phyloP scores from a whole-genome alignment of 2,888 invertebrate genomes.

The Crematogaster levior region DNA sequence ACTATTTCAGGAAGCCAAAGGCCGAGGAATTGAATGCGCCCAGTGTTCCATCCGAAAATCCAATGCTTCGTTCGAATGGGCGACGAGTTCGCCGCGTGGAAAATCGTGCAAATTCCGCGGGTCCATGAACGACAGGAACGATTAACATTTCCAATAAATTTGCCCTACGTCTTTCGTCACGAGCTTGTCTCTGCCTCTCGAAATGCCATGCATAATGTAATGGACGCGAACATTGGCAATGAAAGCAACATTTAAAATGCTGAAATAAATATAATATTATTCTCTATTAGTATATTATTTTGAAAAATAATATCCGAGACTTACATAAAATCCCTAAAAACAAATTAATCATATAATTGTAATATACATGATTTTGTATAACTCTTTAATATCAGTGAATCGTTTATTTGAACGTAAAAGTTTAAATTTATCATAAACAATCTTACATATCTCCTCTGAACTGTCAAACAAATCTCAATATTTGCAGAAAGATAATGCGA shows the following conservation, averaged over 20 bases:
- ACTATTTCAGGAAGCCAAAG: conserved; percentile 74
- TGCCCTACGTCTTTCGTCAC: background rate
- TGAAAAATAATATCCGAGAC: background rate
- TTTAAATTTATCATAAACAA: background rate
- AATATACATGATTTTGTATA: background rate
- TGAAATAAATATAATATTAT: background rate
- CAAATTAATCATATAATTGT: background rate
- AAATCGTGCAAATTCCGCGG: conserved; percentile 64
- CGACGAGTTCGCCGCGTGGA: conserved; percentile 61
- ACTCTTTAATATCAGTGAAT: background rate
- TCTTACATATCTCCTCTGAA: background rate
- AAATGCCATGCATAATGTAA: conserved; percentile 7
- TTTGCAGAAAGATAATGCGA: background rate
- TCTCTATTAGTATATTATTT: background rate
- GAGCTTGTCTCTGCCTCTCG: background rate
- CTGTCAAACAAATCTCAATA: background rate
- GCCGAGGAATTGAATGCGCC: conserved; percentile 51
- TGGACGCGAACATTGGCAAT: background rate
- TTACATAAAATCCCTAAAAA: background rate
- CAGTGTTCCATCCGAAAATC: conserved; percentile 65
- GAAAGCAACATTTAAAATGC: background rate
- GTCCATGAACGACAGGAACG: conserved; percentile 33
- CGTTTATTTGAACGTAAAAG: background rate
- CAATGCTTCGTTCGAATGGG: conserved; percentile 52
- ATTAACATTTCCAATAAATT: conserved; percentile 59